Evolutionary conservation across 2,888 invertebrate genomes (phyloP), one percentile per base, ranked within the genome.

Genomic region (Epirrita christyi): DNA sequence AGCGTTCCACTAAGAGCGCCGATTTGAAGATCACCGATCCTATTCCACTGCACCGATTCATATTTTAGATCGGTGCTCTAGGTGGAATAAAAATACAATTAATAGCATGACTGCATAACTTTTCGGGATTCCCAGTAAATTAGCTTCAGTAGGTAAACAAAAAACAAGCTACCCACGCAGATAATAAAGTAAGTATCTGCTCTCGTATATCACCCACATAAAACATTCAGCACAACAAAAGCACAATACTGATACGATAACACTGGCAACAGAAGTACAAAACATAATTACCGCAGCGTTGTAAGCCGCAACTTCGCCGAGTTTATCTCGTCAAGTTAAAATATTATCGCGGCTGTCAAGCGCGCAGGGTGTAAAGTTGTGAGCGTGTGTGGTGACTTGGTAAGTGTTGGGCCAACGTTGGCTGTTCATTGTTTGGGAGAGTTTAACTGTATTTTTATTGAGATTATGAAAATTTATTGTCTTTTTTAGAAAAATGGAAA

Each of bases 311-410:
- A 63, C 63, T 60, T 64, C 48, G 48, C 52, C 50, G 57, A 63
- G 65, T 64, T 65, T 70, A 66, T 66, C 64, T 67, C 63, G 64
- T 65, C 69, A 66, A 67, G 67, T 68, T 70, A 64, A 68, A 70
- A 71, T 68, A 68, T 71, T 69, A 68, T 68, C 71, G 54, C 54
- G 49, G 41, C 50, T 65, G 66, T 62, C 63, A 61, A 63, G 59
- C 52, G 53, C 48, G 52, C 44, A 15, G 36, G 55, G 60, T 62
- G 63, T 60, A 57, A 64, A 66, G 52, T 66, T 61, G 66, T 44
- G 37, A 37, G n/a, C 34, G 40, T 15, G 15, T 46, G 37, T 37
- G 28, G 32, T 37, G 28, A 32, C 38, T 51, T 51, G 51, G 43
- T 10, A 10, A 27, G 40, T 42, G 36, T 45, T 13, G 21, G 27